Conservation (phyloP, 2,797 vertebrate species). For the Rhinophrynus dorsalis region DNA sequence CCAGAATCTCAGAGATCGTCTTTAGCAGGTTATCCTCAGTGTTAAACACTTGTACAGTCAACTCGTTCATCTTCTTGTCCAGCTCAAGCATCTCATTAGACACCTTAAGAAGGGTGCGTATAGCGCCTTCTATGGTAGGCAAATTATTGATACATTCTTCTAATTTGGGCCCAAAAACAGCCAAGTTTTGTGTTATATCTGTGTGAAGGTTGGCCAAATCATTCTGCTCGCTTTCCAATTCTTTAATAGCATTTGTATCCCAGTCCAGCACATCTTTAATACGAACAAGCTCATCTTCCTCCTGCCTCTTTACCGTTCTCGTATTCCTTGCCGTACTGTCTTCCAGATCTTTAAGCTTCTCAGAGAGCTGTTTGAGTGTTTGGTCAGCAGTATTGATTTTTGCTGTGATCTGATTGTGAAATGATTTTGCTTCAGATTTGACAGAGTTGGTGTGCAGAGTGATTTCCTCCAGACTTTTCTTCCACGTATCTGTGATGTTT, state of each 20-base stretch:
- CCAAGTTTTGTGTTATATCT: slow-evolving; percentile 71
- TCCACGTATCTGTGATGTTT: slow-evolving; percentile 80
- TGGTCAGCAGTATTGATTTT: slow-evolving; percentile 82
- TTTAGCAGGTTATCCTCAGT: slow-evolving; percentile 84
- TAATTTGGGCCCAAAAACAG: slow-evolving; percentile 72
- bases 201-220: slow-evolving; percentile 63
- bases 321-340: slow-evolving; percentile 85
- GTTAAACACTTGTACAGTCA: slow-evolving; percentile 76
- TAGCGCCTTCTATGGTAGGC: slow-evolving; percentile 79
- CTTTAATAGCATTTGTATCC: slow-evolving; percentile 70
- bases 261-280: slow-evolving; percentile 74
- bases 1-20: slow-evolving; percentile 71
- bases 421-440: slow-evolving; percentile 76
- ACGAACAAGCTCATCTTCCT: slow-evolving; percentile 78
- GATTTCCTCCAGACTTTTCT: slow-evolving; percentile 69
- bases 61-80: slow-evolving; percentile 79
- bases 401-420: slow-evolving; percentile 74
- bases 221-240: slow-evolving; percentile 70
- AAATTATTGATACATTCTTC: slow-evolving; percentile 78
- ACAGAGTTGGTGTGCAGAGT: slow-evolving; percentile 69
- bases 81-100: slow-evolving; percentile 73
- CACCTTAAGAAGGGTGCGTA: slow-evolving; percentile 81
- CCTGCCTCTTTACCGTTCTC: slow-evolving; percentile 80
- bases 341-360: slow-evolving; percentile 84
- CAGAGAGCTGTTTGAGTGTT: slow-evolving; percentile 69